Evolutionary conservation across 2,797 vertebrate genomes (phyloP).

Genomic region (Siniperca undulata): DNA sequence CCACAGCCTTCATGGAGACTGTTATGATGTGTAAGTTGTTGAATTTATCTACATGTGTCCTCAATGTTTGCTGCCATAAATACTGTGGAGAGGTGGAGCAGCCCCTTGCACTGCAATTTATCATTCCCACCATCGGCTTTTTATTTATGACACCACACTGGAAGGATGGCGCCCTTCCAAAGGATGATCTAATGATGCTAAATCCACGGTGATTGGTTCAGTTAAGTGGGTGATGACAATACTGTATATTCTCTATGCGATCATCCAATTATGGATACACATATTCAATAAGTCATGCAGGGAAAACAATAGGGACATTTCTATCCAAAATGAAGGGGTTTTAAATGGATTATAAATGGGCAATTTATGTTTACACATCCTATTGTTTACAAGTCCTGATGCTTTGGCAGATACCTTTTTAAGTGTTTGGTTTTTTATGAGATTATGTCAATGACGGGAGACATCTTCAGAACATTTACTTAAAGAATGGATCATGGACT

Average conservation of each 20-base stretch:
- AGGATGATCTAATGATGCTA: conserved; percentile 68
- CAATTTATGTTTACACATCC: not conserved
- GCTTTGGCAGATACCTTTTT: not conserved
- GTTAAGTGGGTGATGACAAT: conserved; percentile 67
- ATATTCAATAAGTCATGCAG: conserved; percentile 37
- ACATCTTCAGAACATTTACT: not conserved
- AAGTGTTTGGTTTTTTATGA: not conserved
- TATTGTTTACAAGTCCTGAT: not conserved
- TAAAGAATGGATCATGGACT: no score
- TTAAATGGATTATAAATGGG: conserved; percentile 8
- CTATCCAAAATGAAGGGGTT: conserved; percentile 13
- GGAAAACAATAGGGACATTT: conserved; percentile 19
- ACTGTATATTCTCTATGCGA: conserved; percentile 35
- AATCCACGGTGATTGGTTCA: conserved; percentile 50
- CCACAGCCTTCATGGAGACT: conserved; percentile 30
- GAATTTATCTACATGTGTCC: conserved; percentile 75
- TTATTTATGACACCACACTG: conserved; percentile 60
- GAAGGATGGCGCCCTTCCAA: conserved; percentile 59
- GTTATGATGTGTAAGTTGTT: conserved; percentile 63
- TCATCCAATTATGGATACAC: conserved; percentile 53
- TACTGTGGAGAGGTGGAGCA: conserved; percentile 57
- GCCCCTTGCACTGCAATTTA: conserved; percentile 56
- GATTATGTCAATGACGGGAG: not conserved
- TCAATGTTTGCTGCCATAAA: conserved; percentile 72
- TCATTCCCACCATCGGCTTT: conserved; percentile 62